phyloP scores from a whole-genome alignment of 2,888 invertebrate species.

The Hoplodrina blanda region DNA sequence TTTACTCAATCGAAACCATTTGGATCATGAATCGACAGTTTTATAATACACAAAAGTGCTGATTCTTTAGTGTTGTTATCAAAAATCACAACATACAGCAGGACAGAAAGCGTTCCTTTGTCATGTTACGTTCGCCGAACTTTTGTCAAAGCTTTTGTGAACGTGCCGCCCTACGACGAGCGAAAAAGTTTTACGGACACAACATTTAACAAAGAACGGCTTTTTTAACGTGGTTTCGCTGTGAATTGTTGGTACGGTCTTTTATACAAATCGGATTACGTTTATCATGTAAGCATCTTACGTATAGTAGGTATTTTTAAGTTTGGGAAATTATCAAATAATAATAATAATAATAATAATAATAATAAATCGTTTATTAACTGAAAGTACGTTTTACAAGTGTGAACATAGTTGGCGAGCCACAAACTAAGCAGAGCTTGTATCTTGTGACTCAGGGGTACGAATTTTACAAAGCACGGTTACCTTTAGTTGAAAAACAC shows the following conservation, averaged over 20 bases:
- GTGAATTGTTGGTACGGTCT: constrained; percentile 42
- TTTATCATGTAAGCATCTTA: constrained; percentile 9
- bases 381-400: too few species aligned
- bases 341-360: too few species aligned
- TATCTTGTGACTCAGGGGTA: too few species aligned
- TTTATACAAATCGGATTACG: constrained; percentile 69
- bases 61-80: constrained; percentile 81
- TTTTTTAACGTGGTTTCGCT: constrained; percentile 69
- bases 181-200: constrained; percentile 75
- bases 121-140: constrained; percentile 79
- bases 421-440: too few species aligned
- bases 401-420: too few species aligned
- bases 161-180: constrained; percentile 72
- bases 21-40: constrained; percentile 76
- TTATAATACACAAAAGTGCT: constrained; percentile 76
- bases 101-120: constrained; percentile 76
- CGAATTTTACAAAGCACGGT: too few species aligned
- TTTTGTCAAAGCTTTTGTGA: constrained; percentile 80
- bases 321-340: too few species aligned
- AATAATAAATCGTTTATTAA: too few species aligned
- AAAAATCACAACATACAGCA: constrained; percentile 80
- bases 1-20: constrained; percentile 69
- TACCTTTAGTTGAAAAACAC: too few species aligned
- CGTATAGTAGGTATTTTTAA: too few species aligned
- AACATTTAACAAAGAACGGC: constrained; percentile 74